Evolutionary conservation across 2,113 vertebrate genomes (phyloP).

Genomic region (Lycaon pictus): DNA sequence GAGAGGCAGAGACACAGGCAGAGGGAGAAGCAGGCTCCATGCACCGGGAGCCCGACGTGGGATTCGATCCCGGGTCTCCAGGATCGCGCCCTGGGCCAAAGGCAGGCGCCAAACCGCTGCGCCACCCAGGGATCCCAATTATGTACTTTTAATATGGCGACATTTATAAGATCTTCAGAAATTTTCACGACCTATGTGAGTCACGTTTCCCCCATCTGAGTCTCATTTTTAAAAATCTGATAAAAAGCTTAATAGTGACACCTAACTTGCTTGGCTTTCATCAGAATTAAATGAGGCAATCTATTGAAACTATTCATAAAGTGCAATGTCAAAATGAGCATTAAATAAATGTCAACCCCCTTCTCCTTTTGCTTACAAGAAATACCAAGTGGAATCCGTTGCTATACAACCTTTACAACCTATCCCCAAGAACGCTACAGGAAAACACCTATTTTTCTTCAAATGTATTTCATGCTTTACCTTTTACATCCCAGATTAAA

Average conservation of each 20-base stretch:
- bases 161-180: neutral
- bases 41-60: too few relatives aligned
- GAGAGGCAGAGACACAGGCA: too few relatives aligned
- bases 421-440: neutral
- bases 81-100: too few relatives aligned
- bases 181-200: neutral
- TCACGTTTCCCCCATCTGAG: neutral
- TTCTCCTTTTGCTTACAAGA: neutral
- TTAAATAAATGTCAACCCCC: neutral
- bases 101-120: too few relatives aligned
- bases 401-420: neutral
- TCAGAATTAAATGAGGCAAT: neutral
- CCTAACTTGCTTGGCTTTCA: neutral
- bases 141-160: neutral
- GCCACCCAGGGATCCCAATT: too few relatives aligned
- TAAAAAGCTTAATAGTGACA: neutral
- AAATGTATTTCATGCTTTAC: neutral
- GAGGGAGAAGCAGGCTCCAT: too few relatives aligned
- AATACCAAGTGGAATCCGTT: neutral
- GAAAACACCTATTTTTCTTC: neutral
- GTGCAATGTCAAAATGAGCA: neutral
- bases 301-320: neutral
- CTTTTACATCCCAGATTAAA: neutral
- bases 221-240: neutral
- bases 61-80: too few relatives aligned